Percentiles rank a stretch among this genome's conserved stretches.
Conservation (phyloP, 2,888 invertebrate genomes). For the Tenthredo notha region DNA sequence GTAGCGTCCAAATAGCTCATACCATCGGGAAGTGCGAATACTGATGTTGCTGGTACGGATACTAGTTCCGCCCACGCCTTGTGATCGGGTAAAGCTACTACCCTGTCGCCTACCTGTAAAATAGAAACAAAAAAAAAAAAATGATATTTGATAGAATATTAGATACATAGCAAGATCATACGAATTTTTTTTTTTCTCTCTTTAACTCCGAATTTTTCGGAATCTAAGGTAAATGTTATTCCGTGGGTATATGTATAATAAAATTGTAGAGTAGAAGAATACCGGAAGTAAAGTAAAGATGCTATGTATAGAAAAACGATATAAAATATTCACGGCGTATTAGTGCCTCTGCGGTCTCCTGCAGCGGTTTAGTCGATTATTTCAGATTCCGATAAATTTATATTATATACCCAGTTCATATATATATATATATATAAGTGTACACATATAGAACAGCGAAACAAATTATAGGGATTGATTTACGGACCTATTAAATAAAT, state of each 20-base stretch:
- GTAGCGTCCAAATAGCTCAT: slow-evolving; percentile 90
- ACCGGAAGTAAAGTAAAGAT: background rate
- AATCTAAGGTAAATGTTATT: background rate
- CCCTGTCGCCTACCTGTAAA: slow-evolving; percentile 88
- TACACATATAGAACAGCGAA: background rate
- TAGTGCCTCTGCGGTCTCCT: background rate
- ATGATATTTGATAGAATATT: background rate
- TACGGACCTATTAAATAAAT: background rate
- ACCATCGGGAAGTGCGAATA: slow-evolving; percentile 88
- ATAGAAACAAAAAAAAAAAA: background rate
- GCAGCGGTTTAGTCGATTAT: background rate
- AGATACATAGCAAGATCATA: too few species aligned
- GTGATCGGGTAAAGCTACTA: slow-evolving; percentile 91
- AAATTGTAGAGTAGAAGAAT: background rate
- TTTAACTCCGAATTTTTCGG: background rate
- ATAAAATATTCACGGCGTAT: background rate
- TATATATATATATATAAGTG: background rate
- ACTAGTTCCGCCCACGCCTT: slow-evolving; percentile 93
- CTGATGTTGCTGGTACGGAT: slow-evolving; percentile 88
- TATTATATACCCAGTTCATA: background rate
- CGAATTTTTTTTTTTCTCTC: background rate
- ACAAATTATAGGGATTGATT: background rate
- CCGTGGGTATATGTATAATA: background rate
- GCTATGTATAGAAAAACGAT: background rate
- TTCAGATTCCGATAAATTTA: background rate